Percentiles rank a stretch among this genome's conserved stretches.
Evolutionary conservation across 2,113 vertebrate species (phyloP).

Genomic region (Pollachius pollachius): DNA sequence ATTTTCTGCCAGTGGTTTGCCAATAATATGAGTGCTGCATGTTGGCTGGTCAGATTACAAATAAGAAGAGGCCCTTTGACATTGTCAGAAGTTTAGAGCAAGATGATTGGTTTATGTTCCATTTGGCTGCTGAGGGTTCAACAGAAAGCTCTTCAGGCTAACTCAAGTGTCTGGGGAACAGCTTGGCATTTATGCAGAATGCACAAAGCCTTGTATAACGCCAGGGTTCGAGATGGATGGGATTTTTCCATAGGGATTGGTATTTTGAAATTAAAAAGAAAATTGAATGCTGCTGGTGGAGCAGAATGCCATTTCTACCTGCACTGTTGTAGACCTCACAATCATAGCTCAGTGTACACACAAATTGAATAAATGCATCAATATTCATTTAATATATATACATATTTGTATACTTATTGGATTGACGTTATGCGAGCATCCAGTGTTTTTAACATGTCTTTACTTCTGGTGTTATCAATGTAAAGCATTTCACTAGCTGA

Average conservation of each 20-base stretch:
- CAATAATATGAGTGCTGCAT: slow-evolving; percentile 25
- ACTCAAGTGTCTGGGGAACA: slow-evolving; percentile 1
- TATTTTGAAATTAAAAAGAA: neutral
- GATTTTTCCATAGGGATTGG: neutral
- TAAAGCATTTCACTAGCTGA: too few species aligned
- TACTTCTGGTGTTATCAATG: too few species aligned
- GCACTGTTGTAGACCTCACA: neutral
- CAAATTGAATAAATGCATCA: neutral
- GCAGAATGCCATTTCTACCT: slow-evolving; percentile 1
- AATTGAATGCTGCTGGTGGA: neutral
- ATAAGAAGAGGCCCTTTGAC: slow-evolving; percentile 7
- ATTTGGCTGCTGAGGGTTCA: slow-evolving; percentile 11
- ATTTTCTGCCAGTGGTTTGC: slow-evolving; percentile 5
- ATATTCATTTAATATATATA: neutral
- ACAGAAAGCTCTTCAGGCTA: neutral
- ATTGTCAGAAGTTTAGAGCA: slow-evolving; percentile 1
- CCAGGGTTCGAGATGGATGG: neutral
- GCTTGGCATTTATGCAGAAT: neutral
- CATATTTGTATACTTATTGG: neutral
- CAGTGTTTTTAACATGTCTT: neutral
- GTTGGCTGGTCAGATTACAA: slow-evolving; percentile 1
- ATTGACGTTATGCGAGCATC: neutral
- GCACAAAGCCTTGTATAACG: neutral
- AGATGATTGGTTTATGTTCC: slow-evolving; percentile 6
- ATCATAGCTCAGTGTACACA: neutral